A percentile compares a stretch with the other conserved stretches of the same genome.
phyloP scores from a whole-genome alignment of 2,888 invertebrate species.

The Miltochrista miniata region DNA sequence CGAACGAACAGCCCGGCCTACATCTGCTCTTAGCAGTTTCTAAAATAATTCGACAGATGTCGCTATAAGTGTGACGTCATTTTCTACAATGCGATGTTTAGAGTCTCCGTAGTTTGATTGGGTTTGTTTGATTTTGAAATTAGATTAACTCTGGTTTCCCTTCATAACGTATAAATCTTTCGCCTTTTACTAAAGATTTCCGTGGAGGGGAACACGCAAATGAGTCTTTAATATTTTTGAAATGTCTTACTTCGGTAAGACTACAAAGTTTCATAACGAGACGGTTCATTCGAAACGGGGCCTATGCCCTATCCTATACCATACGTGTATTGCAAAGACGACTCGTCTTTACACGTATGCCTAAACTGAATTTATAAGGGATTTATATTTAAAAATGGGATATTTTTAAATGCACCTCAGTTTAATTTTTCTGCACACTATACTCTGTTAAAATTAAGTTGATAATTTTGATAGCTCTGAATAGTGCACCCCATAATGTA shows the following conservation, averaged over 20 bases:
- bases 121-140: background rate
- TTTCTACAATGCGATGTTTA: background rate
- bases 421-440: too few species aligned
- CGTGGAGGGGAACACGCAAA: conserved; percentile 89
- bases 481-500: too few species aligned
- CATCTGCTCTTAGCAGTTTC: background rate
- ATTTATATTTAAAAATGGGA: too few species aligned
- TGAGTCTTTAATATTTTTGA: conserved; percentile 82
- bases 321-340: too few species aligned
- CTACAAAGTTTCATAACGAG: background rate
- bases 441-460: too few species aligned
- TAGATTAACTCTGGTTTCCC: conserved; percentile 83
- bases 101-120: background rate
- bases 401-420: too few species aligned
- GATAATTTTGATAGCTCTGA: too few species aligned
- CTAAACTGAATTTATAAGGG: too few species aligned
- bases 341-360: too few species aligned
- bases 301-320: too few species aligned
- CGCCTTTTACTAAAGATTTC: conserved; percentile 92
- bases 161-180: conserved; percentile 89
- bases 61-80: background rate
- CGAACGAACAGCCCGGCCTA: too few species aligned
- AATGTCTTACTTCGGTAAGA: background rate
- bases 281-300: too few species aligned
- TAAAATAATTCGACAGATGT: background rate